Evolutionary conservation across 2,888 invertebrate genomes (phyloP), one percentile per base, ranked within the genome.

Genomic region (Lydus trimaculatus): DNA sequence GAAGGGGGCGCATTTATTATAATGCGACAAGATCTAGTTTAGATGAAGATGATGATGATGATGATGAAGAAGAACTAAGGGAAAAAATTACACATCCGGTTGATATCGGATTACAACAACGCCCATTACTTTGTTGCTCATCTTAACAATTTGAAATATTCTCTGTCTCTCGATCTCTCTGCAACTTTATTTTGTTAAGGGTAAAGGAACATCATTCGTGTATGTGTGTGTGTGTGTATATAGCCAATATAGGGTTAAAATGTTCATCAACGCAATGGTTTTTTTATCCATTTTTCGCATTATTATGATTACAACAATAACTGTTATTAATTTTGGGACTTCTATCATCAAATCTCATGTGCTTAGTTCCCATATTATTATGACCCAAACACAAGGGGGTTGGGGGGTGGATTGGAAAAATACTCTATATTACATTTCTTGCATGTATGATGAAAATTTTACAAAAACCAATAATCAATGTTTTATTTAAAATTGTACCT

Each of bases 331-430:
- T 48, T 48, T 52, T 13, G 23, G 23, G 13, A 23, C 2, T 23
- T 25, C 52, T 78, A 78, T 77, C 78, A 73, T 70, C 69, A 68
- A 75, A 76, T 77, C 77, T 76, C 78, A 78, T 78, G 70, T 77
- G 78, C 70, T 77, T 62, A 71, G 66, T 78, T 78, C 78, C 78
- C 78, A 78, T 76, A 75, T 75, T 48, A 73, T 66, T 28, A 28
- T 28, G 28, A 28, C 28, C 28, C 68, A n/a, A n/a, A n/a, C n/a
- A 69, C 70, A 61, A 58, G 20, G 11, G 7, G 17, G 39, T 15
- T 36, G 15, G 36, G 36, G 36, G 0, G 5, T 7, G 0, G 8
- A 17, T 13, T 6, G 15, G 13, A 15, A 7, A 48, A 8, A 52
- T 72, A 72, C 71, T 72, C 71, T 69, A 66, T 28, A 31, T 56